Evolutionary conservation across 2,888 invertebrate species (phyloP).

Genomic region (Bugulina stolonifera): DNA sequence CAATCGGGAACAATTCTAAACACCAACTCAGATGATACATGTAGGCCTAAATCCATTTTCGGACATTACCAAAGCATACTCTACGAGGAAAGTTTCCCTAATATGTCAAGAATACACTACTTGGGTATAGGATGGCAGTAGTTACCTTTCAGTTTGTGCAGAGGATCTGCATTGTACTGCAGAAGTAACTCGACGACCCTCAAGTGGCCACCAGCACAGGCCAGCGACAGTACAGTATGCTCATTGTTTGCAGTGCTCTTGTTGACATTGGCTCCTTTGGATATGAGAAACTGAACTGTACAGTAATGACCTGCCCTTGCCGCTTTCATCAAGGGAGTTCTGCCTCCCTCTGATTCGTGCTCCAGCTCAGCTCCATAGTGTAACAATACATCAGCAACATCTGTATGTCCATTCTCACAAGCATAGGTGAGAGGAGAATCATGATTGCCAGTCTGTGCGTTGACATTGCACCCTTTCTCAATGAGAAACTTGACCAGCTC

Average conservation of each 20-base stretch:
- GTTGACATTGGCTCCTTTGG: slow-evolving; percentile 79
- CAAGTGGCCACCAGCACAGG: slow-evolving; percentile 92
- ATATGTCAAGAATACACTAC: too few species aligned
- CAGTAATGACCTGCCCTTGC: slow-evolving; percentile 91
- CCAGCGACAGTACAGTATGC: slow-evolving; percentile 90
- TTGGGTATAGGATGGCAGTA: too few species aligned
- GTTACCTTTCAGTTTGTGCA: slow-evolving; percentile 78
- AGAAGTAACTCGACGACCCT: slow-evolving; percentile 86
- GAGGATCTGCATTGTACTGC: slow-evolving; percentile 85
- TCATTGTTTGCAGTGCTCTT: slow-evolving; percentile 79
- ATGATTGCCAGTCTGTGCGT: slow-evolving; percentile 87
- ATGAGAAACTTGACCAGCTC: slow-evolving; percentile 68
- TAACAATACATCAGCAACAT: slow-evolving; percentile 85
- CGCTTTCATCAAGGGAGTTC: slow-evolving; percentile 97
- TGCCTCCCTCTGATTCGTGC: slow-evolving; percentile 92
- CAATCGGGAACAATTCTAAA: too few species aligned
- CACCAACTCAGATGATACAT: too few species aligned
- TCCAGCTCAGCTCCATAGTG: slow-evolving; percentile 86
- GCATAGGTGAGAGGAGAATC: slow-evolving; percentile 95
- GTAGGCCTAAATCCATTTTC: too few species aligned
- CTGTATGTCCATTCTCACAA: slow-evolving; percentile 96
- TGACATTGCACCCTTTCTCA: slow-evolving; percentile 58
- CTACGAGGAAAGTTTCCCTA: too few species aligned
- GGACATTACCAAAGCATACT: too few species aligned
- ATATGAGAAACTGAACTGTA: slow-evolving; percentile 90